These are phyloP conservation scores for Oryzaephilus surinamensis DNA, from an alignment of 1,140 invertebrate genomes.

Conservation along the genomic window DNA sequence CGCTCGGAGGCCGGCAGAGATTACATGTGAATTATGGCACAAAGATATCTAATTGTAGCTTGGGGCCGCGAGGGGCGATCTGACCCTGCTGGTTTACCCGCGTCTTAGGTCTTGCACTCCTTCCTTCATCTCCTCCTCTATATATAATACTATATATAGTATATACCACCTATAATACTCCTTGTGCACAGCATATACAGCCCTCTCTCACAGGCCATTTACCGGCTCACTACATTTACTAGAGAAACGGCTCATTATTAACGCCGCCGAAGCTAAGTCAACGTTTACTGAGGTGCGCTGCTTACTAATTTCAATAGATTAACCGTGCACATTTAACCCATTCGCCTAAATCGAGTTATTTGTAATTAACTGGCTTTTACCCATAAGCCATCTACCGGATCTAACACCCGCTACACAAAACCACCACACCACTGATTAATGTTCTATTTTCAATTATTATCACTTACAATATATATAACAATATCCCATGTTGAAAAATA, in stretches of 20 bases:
- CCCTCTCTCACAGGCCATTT: slow-evolving; percentile 34
- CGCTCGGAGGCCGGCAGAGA: slow-evolving; percentile 33
- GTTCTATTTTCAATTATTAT: slow-evolving; percentile 20
- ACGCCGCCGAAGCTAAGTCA: slow-evolving; percentile 32
- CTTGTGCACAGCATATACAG: slow-evolving; percentile 12
- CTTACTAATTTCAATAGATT: slow-evolving; percentile 39
- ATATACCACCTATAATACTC: slow-evolving; percentile 2
- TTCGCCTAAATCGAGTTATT: slow-evolving; percentile 38
- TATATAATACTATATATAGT: too few relatives aligned
- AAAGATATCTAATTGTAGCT: slow-evolving; percentile 39
- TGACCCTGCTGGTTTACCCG: slow-evolving; percentile 31
- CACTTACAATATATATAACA: too few relatives aligned
- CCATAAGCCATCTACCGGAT: slow-evolving; percentile 1
- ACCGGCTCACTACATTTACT: slow-evolving; percentile 35
- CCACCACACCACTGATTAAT: slow-evolving; percentile 16
- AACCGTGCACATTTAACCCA: slow-evolving; percentile 37
- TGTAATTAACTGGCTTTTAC: slow-evolving; percentile 35
- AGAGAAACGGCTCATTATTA: slow-evolving; percentile 28
- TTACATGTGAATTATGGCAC: slow-evolving; percentile 38
- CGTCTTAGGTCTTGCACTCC: slow-evolving; percentile 11
- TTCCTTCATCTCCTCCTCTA: neutral
- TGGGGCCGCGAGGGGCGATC: slow-evolving; percentile 28
- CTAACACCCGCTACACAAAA: neutral
- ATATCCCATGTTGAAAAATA: too few relatives aligned
- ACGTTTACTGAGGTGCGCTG: slow-evolving; percentile 34